Percentiles rank a stretch among this genome's conserved stretches.
phyloP scores from a whole-genome alignment of 2,888 invertebrate species.

The Cheilosia impressa region DNA sequence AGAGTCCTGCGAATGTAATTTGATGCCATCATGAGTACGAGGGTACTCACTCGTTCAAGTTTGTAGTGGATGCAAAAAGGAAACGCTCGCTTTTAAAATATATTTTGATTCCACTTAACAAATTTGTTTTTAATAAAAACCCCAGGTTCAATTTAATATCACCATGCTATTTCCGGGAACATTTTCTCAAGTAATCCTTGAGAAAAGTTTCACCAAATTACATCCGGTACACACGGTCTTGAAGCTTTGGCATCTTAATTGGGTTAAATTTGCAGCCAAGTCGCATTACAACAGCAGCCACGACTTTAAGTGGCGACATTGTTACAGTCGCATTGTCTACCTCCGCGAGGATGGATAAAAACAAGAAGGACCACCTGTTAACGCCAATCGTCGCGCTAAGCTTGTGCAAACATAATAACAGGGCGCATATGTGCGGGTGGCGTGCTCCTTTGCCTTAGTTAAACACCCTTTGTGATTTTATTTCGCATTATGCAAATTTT shows the following conservation, averaged over 20 bases:
- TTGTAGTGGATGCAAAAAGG: slow-evolving; percentile 9
- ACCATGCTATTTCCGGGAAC: background rate
- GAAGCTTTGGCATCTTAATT: slow-evolving; percentile 34
- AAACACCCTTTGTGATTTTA: slow-evolving; percentile 62
- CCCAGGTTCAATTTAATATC: slow-evolving; percentile 26
- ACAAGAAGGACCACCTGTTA: slow-evolving; percentile 41
- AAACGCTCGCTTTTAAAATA: background rate
- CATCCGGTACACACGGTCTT: slow-evolving; percentile 2
- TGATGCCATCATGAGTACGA: background rate
- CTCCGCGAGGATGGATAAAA: background rate
- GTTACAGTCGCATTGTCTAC: slow-evolving; percentile 13
- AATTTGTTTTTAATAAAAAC: slow-evolving; percentile 12
- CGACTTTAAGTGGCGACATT: slow-evolving; percentile 9
- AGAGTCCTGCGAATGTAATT: background rate
- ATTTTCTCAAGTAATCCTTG: background rate
- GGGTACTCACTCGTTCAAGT: background rate
- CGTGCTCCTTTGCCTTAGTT: slow-evolving; percentile 38
- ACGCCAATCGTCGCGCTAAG: background rate
- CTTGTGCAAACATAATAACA: slow-evolving; percentile 3
- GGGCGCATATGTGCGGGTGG: slow-evolving; percentile 6
- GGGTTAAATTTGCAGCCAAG: slow-evolving; percentile 33
- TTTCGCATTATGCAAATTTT: slow-evolving; percentile 71
- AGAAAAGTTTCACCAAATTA: background rate
- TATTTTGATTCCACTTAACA: background rate
- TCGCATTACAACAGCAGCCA: slow-evolving; percentile 7